Base-by-base conservation (phyloP, 2,797 vertebrate species). In the Enteromius mattozi region DNA sequence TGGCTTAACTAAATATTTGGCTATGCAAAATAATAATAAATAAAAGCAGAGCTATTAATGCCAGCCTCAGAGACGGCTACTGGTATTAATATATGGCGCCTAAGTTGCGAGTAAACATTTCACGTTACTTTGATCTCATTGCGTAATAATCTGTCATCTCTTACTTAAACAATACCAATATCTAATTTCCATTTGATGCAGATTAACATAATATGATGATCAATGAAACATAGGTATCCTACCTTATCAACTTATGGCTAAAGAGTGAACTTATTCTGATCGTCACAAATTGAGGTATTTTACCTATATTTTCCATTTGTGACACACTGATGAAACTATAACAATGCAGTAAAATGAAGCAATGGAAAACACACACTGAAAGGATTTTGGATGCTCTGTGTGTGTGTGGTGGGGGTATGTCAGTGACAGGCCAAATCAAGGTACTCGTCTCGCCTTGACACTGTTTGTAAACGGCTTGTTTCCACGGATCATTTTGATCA, bases 391-490 rank as follows among this genome's bases (percentile, higher is more conserved):
- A 56, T 81, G 66, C 13, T 13, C 2, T 69, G 33, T 37, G 19
- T 65, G 6, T 61, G 24, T 77, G 6, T 19, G 6, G 42, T 33
- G 45, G 63, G 30, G 51, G 16, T 12, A 2, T 63, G 69, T 88
- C 89, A 89, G 83, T 92, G 95, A 93, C 93, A 88, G 90, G 88
- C 86, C 89, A 89, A 92, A 92, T 93, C 93, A 92, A 89, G 87
- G 91, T 91, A 87, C 84, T 86, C 89, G 92, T 92, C 94, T 94
- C 94, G 89, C 89, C 92, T 90, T 95, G 96, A 95, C 96, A 96
- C 91, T 95, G 94, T 97, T 96, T 96, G 96, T 96, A 96, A 97
- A 97, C 95, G 92, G 91, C 93, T 95, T 94, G 93, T 95, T 96
- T 95, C 96, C 94, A 92, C 90, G 87, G 93, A 95, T 96, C 95